These are phyloP conservation scores for Dysidea cf. avara DNA, from an alignment of 37 sponge, comb jelly and placozoan genomes.

Conservation along the genomic window DNA sequence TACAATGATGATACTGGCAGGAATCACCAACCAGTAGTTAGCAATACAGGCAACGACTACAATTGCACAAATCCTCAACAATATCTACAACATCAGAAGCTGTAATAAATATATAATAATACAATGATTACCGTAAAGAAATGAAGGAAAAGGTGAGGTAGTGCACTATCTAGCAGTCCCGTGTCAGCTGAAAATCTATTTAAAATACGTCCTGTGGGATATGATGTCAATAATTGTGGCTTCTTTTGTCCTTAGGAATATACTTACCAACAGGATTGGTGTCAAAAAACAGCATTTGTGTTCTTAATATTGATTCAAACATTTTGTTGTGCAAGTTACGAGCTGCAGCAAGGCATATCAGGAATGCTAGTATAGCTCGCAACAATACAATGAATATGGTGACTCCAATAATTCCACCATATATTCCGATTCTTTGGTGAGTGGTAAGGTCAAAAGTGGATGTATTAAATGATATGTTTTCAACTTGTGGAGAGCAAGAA, in stretches of 20 bases:
- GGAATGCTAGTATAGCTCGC: slow-evolving; percentile 26
- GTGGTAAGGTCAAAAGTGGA: not conserved
- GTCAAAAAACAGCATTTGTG: not conserved
- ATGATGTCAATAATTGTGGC: not conserved
- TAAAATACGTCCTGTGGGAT: slow-evolving; percentile 55
- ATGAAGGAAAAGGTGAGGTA: slow-evolving; percentile 59
- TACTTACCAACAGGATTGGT: not conserved
- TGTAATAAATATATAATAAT: not conserved
- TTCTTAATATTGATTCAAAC: not conserved
- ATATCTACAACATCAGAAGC: slow-evolving; percentile 21
- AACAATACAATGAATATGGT: slow-evolving; percentile 24
- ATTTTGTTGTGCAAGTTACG: slow-evolving; percentile 52
- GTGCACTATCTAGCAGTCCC: slow-evolving; percentile 59
- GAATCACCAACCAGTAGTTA: slow-evolving; percentile 56
- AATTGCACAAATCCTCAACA: slow-evolving; percentile 43
- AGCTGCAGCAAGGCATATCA: slow-evolving; percentile 51
- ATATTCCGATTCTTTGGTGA: slow-evolving; percentile 12
- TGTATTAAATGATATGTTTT: not conserved
- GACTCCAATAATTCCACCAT: slow-evolving; percentile 20
- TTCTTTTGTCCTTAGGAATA: too few relatives aligned
- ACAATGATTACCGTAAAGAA: slow-evolving; percentile 37
- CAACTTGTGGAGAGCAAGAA: not conserved
- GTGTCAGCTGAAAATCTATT: slow-evolving; percentile 80
- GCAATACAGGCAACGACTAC: slow-evolving; percentile 42
- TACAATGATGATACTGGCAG: slow-evolving; percentile 28